Conservation (phyloP, 2,797 vertebrate species). For the Sciurus carolinensis region DNA sequence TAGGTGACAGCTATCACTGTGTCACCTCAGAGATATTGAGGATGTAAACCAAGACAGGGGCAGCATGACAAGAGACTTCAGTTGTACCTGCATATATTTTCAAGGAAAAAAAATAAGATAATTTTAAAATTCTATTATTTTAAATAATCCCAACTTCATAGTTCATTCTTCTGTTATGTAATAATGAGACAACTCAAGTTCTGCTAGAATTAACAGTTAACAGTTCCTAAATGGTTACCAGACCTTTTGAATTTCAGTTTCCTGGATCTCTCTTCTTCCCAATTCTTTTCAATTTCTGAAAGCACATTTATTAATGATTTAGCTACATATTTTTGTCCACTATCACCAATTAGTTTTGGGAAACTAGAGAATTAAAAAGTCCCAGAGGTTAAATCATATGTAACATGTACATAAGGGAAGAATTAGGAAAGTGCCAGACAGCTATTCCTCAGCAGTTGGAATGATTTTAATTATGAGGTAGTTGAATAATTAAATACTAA, state of each 20-base stretch:
- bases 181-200: conserved; percentile 60
- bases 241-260: conserved; percentile 10
- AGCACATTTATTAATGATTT: conserved; percentile 82
- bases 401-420: conserved; percentile 78
- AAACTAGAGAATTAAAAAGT: conserved; percentile 75
- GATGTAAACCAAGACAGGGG: conserved; percentile 45
- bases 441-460: conserved; percentile 79
- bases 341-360: conserved; percentile 80
- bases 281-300: conserved; percentile 51
- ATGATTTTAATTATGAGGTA: conserved; percentile 85
- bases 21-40: conserved; percentile 29
- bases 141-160: not conserved
- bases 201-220: not conserved
- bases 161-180: conserved; percentile 1
- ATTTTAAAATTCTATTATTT: conserved; percentile 17
- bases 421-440: conserved; percentile 80
- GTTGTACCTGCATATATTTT: not conserved
- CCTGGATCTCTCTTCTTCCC: conserved; percentile 31
- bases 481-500: conserved; percentile 84
- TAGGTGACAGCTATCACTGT: conserved; percentile 32
- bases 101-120: not conserved
- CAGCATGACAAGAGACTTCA: conserved; percentile 43
- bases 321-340: conserved; percentile 73
- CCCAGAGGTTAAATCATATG: conserved; percentile 63
- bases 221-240: not conserved